phyloP scores from a whole-genome alignment of 2,113 vertebrate genomes.

The Cephalopterus ornatus region DNA sequence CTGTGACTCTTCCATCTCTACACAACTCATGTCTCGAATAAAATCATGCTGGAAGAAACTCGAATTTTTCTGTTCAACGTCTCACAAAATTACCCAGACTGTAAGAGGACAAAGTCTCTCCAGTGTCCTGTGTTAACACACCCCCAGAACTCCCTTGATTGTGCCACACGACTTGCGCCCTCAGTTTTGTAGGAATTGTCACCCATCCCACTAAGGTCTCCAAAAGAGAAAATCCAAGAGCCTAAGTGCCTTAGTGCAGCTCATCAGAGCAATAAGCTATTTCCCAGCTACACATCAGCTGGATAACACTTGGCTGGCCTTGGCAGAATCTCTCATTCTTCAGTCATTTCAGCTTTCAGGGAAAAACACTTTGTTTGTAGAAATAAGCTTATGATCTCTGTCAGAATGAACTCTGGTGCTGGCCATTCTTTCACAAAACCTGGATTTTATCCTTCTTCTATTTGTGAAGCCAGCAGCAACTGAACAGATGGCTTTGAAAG shows the following conservation, averaged over 20 bases:
- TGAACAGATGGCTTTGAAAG: constrained; percentile 6
- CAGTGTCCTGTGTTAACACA: not conserved
- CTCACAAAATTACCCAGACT: not conserved
- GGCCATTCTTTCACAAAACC: not conserved
- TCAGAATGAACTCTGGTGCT: not conserved
- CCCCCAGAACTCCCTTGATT: not conserved
- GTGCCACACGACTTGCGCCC: not conserved
- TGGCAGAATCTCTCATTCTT: not conserved
- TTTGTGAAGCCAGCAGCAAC: not conserved
- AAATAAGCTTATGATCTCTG: constrained; percentile 1
- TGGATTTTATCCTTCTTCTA: not conserved
- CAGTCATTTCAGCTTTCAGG: not conserved
- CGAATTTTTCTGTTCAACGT: not conserved
- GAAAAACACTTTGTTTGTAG: constrained; percentile 3
- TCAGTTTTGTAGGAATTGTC: not conserved
- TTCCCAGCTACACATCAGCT: constrained; percentile 1
- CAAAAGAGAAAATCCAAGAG: not conserved
- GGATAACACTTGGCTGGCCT: not conserved
- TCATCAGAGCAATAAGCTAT: not conserved
- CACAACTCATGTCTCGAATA: not conserved
- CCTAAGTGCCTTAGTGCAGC: not conserved
- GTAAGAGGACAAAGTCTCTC: not conserved
- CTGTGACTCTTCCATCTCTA: not conserved
- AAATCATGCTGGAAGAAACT: not conserved
- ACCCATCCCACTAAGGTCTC: not conserved